phyloP scores from a whole-genome alignment of 2,888 invertebrate genomes.

The Rotaria macrura region DNA sequence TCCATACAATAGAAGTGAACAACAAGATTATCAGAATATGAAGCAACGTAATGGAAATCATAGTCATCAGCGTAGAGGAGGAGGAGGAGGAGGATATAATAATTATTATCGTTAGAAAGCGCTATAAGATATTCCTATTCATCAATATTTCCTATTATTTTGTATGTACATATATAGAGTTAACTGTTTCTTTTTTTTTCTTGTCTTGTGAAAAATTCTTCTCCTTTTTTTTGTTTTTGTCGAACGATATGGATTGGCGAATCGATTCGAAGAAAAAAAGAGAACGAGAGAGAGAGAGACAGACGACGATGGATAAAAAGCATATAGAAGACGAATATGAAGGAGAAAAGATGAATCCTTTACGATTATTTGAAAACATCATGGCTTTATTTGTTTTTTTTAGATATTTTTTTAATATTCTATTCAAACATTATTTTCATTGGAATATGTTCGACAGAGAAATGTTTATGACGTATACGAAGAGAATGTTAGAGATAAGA shows the following conservation, averaged over 20 bases:
- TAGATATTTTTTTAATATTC: not conserved
- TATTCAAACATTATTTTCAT: not conserved
- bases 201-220: not conserved
- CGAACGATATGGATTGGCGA: not conserved
- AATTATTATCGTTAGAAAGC: not conserved
- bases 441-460: no score
- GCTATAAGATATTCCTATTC: not conserved
- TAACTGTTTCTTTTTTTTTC: not conserved
- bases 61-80: not conserved
- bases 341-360: not conserved
- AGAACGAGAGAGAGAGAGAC: not conserved
- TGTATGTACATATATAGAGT: slow-evolving; percentile 8
- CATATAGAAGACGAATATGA: not conserved
- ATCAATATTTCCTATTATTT: not conserved
- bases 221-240: not conserved
- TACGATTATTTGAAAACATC: not conserved
- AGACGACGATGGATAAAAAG: not conserved
- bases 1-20: not conserved
- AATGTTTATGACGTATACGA: no score
- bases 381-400: not conserved
- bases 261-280: not conserved
- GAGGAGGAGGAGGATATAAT: not conserved
- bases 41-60: slow-evolving; percentile 1
- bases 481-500: no score
- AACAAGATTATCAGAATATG: not conserved